Base-by-base conservation (phyloP, 2,888 invertebrate genomes). In the Sacculina carcini region DNA sequence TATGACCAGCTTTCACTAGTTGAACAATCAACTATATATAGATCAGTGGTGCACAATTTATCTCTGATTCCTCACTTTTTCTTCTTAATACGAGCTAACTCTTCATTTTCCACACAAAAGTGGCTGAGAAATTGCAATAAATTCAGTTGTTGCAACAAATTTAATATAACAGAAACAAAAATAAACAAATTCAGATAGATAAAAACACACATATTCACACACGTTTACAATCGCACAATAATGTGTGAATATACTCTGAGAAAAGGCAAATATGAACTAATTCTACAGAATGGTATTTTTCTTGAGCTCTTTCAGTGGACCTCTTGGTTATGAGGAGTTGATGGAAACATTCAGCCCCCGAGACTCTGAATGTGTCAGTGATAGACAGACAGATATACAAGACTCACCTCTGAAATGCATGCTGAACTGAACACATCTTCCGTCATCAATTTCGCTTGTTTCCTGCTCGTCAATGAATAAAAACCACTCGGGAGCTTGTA, bases 401-500 rank as follows among this genome's bases (percentile, higher is more conserved):
- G 10, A 36, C 51, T 55, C 60, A 67, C 77, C 81, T 67, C 77
- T 78, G 64, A 89, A 89, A 66, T 87, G 86, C 60, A 89, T 70
- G 51, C 84, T 70, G 61, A 89, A 71, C 66, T 87, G 87, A 19
- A 86, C 70, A 62, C 89, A 89, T 46, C 78, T 73, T 52, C 79
- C 79, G 56, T 74, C 71, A 62, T 85, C 80, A 50, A 89, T 68
- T 28, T 72, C 66, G 61, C 78, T 78, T 0, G 85, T 84, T 63
- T 77, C 76, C 6, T 86, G 72, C 34, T 78, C 75, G 68, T 87
- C 87, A 51, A 84, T 78, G 19, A 78, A 76, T 57, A 89, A 63
- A 77, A 86, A 80, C 89, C 89, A 89, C 62, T 79, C 79, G 0
- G 87, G 87, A 51, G 80, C 77, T 28, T 84, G 85, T 76, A 89